Evolutionary conservation across 2,113 vertebrate species (phyloP).

Genomic region (Cariama cristata): DNA sequence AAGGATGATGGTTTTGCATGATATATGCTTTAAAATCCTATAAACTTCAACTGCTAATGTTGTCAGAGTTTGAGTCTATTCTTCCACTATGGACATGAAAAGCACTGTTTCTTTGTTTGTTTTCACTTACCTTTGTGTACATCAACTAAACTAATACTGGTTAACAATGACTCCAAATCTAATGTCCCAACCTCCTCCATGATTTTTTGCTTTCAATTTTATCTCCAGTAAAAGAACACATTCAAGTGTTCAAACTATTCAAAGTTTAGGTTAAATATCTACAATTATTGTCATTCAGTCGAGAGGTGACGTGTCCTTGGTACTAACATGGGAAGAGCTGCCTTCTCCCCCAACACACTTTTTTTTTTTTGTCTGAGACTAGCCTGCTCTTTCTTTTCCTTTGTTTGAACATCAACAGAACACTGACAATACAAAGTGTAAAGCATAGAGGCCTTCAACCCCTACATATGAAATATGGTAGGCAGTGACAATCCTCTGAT

Average conservation of each 20-base stretch:
- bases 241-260: no score
- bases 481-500: background rate
- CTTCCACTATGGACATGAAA: background rate
- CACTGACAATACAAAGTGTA: background rate
- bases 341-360: background rate
- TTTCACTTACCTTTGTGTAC: background rate
- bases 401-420: background rate
- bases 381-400: background rate
- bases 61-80: background rate
- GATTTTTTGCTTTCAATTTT: background rate
- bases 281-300: background rate
- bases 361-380: background rate
- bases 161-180: background rate
- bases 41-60: background rate
- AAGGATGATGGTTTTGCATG: background rate
- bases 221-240: background rate
- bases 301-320: background rate
- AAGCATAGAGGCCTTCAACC: background rate
- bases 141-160: background rate
- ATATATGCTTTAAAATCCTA: background rate
- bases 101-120: background rate
- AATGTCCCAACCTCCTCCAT: background rate
- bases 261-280: background rate
- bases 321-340: background rate
- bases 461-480: rapidly evolving